Percentiles rank a stretch among this genome's conserved stretches.
These are phyloP conservation scores for Automeris io DNA, from an alignment of 2,888 invertebrate species.

Conservation along the genomic window DNA sequence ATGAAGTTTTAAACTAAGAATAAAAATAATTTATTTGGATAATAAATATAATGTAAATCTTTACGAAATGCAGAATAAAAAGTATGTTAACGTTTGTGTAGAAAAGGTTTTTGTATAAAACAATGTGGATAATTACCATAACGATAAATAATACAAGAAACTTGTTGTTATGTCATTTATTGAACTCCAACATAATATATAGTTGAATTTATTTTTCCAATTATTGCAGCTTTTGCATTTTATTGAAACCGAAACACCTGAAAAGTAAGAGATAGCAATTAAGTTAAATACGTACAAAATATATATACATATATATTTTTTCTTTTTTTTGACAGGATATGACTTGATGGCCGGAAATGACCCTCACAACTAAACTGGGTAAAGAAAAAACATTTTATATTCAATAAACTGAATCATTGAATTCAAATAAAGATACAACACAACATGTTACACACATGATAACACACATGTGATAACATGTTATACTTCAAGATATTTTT, in stretches of 20 bases:
- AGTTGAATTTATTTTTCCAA: background rate
- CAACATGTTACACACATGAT: background rate
- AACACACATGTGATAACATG: background rate
- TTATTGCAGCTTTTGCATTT: background rate
- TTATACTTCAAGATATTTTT: background rate
- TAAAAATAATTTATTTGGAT: no score
- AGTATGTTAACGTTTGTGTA: no score
- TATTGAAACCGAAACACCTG: background rate
- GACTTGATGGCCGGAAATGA: no score
- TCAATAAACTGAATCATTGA: background rate
- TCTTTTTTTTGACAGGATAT: background rate
- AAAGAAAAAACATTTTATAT: no score
- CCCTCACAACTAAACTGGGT: no score
- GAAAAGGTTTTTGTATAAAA: no score
- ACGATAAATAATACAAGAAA: background rate
- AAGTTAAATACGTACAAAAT: no score
- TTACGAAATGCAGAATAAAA: no score
- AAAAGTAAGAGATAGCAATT: no score
- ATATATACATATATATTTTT: background rate
- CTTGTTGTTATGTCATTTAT: background rate
- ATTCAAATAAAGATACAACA: constrained; percentile 1
- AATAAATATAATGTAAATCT: no score
- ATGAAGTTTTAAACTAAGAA: no score
- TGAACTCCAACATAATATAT: background rate
- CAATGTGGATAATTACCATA: no score